Percentiles rank a stretch among this genome's conserved stretches.
These are phyloP conservation scores for Calyptommatus sinebrachiatus DNA, from an alignment of 2,113 vertebrate genomes.

Conservation along the genomic window DNA sequence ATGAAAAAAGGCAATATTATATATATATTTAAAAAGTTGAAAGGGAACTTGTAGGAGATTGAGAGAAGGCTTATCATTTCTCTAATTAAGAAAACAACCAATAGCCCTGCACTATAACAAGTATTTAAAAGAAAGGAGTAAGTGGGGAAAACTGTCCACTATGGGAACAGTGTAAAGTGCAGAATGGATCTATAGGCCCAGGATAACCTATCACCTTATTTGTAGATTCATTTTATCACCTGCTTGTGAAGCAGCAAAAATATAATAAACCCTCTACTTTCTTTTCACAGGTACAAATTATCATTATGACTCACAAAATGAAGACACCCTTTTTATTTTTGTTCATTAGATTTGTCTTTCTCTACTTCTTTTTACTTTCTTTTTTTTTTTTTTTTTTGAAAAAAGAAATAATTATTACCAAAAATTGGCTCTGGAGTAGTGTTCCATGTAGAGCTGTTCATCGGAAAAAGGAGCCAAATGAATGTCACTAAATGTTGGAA, in stretches of 20 bases:
- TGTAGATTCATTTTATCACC: neutral
- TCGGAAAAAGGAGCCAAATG: constrained; percentile 83
- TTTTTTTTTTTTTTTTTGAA: neutral
- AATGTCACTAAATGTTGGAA: constrained; percentile 76
- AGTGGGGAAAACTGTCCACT: too few relatives aligned
- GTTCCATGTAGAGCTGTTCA: constrained; percentile 80
- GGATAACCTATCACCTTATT: too few relatives aligned
- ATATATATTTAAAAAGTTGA: too few relatives aligned
- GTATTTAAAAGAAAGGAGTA: too few relatives aligned
- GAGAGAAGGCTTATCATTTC: too few relatives aligned
- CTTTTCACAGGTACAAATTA: neutral
- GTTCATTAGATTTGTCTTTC: neutral
- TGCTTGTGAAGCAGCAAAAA: neutral
- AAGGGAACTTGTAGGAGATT: too few relatives aligned
- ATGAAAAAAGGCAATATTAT: too few relatives aligned
- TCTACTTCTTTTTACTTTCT: too few relatives aligned
- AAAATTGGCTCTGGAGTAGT: constrained; percentile 75
- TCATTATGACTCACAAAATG: constrained; percentile 12
- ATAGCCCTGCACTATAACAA: too few relatives aligned
- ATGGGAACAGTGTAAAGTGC: too few relatives aligned
- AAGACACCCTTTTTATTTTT: neutral
- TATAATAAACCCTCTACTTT: neutral
- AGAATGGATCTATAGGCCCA: too few relatives aligned
- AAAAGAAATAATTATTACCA: constrained; percentile 67
- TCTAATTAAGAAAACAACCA: too few relatives aligned